These are phyloP conservation scores for Montipora foliosa DNA, from an alignment of 64 coral and sea anemone genomes.

Conservation along the genomic window DNA sequence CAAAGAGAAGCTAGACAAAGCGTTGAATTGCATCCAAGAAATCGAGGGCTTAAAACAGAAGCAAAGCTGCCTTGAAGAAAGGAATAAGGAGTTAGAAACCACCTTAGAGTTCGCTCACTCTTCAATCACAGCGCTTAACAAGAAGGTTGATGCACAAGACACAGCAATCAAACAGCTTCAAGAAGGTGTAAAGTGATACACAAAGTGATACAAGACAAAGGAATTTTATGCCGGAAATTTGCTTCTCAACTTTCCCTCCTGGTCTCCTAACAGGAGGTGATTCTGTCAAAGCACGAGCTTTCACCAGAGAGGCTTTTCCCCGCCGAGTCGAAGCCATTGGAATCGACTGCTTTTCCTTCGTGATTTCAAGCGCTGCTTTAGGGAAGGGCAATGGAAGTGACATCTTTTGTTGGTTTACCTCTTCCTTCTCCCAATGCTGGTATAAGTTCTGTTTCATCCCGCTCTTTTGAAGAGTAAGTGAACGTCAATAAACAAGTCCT, in stretches of 20 bases:
- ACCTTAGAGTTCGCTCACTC: too few relatives aligned
- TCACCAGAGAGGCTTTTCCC: slow-evolving; percentile 58
- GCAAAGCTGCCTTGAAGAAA: too few relatives aligned
- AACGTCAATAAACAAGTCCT: slow-evolving; percentile 59
- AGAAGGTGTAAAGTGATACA: too few relatives aligned
- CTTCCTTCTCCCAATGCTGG: slow-evolving; percentile 71
- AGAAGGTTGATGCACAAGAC: too few relatives aligned
- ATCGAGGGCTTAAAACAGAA: too few relatives aligned
- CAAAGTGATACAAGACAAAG: background rate
- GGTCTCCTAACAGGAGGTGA: slow-evolving; percentile 68
- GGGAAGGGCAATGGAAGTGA: slow-evolving; percentile 59
- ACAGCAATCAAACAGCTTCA: too few relatives aligned
- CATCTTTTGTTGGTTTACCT: slow-evolving; percentile 63
- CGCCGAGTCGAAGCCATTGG: background rate
- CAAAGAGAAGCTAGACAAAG: too few relatives aligned
- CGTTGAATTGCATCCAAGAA: too few relatives aligned
- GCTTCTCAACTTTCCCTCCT: slow-evolving; percentile 23
- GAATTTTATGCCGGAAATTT: background rate
- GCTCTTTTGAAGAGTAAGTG: slow-evolving; percentile 51
- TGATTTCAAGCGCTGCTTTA: slow-evolving; percentile 58
- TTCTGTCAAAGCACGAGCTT: slow-evolving; percentile 72
- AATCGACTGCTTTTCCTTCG: background rate
- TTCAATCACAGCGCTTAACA: too few relatives aligned
- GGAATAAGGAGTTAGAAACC: too few relatives aligned
- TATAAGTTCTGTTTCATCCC: slow-evolving; percentile 66